Base-by-base conservation (phyloP, 2,888 invertebrate genomes). In the Willowsia nigromaculata region DNA sequence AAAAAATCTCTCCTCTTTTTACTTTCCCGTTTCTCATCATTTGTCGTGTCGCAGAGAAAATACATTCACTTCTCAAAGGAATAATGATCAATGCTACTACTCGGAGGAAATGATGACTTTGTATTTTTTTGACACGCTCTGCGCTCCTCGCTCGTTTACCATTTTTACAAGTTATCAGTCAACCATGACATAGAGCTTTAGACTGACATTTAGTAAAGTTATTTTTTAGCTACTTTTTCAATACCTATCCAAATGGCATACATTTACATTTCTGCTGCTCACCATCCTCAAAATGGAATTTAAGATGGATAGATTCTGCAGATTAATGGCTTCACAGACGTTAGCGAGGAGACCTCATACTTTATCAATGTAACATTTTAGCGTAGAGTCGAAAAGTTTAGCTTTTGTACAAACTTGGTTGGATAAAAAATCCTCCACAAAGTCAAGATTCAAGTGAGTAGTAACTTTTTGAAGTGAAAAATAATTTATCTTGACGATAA, bases 81-180 rank as follows among this genome's bases (percentile, higher is more conserved):
- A n/a, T 13, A 15, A 53, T 47, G 15, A 78, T 27, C 15, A n/a
- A 18, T 18, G 27, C 27, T 2, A 53, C 2, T n/a, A 71, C n/a
- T n/a, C 40, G 43, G 43, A 71, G n/a, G n/a, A n/a, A n/a, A n/a
- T n/a, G n/a, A 71, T 71, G 71, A 71, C 71, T 71, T 11, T 22
- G 25, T 71, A 43, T 22, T 71, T 71, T 47, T 71, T 25, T 43
- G 71, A 71, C 25, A 71, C 43, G 68, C 25, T 71, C 47, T 47
- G 47, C 13, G n/a, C n/a, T n/a, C n/a, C n/a, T 50, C 33, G 25
- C 53, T 71, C 15, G 11, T 13, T 50, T 18, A 68, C 68, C 13
- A 43, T 71, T 47, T n/a, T n/a, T n/a, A n/a, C n/a, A n/a, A 71
- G 71, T 22, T 25, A 53, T 71, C 83, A 83, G 68, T 83, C 83